phyloP scores from a whole-genome alignment of 2,888 invertebrate species.

The Stenotaenia linearis region DNA sequence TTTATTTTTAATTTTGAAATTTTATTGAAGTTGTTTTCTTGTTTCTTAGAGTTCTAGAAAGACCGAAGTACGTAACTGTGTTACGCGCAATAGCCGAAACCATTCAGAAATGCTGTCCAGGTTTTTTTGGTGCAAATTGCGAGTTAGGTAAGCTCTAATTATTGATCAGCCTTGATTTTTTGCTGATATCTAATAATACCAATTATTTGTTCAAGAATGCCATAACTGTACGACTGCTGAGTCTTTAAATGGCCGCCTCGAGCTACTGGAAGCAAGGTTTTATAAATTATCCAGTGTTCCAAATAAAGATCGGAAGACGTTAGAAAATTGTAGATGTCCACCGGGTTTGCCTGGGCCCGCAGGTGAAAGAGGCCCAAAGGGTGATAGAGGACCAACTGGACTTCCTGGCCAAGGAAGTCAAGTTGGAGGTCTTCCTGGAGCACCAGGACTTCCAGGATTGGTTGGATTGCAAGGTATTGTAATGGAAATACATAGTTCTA shows the following conservation, averaged over 20 bases:
- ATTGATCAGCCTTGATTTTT: too few species aligned
- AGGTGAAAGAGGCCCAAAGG: not conserved
- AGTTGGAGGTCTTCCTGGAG: not conserved
- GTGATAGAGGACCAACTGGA: not conserved
- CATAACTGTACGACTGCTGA: not conserved
- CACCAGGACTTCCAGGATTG: not conserved
- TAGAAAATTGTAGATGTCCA: not conserved
- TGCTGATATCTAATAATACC: too few species aligned
- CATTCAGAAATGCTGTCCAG: not conserved
- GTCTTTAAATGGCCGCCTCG: not conserved
- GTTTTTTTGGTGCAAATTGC: not conserved
- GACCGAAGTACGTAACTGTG: not conserved
- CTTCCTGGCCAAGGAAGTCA: not conserved
- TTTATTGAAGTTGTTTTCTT: not conserved
- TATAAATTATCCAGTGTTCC: not conserved
- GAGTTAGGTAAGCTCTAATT: not conserved
- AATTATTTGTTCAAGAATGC: slow-evolving; percentile 7
- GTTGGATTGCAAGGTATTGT: not conserved
- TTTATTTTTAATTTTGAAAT: not conserved
- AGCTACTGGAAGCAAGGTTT: not conserved
- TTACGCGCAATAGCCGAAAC: not conserved
- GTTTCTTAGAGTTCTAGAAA: not conserved
- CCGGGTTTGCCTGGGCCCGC: not conserved
- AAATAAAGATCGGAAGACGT: not conserved
- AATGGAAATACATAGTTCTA: too few species aligned